phyloP scores from a whole-genome alignment of 30 jellyfish, hydroid and myxozoan species.

The Phacellophora camtschatica region DNA sequence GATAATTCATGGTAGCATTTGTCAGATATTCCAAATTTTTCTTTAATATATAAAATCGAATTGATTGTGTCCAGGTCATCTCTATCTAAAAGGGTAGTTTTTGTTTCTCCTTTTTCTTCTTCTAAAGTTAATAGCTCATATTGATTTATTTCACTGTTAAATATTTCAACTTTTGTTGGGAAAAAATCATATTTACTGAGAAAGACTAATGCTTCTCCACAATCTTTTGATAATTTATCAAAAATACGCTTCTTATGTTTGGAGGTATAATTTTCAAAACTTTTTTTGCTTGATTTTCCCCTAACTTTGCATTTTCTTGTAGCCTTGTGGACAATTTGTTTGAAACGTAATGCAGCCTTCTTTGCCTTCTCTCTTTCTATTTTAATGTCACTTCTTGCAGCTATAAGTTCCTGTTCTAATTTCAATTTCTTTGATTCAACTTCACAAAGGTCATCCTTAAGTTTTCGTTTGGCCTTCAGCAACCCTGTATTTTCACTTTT shows the following conservation, averaged over 20 bases:
- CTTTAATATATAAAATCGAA: background rate
- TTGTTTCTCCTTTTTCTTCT: background rate
- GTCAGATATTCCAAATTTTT: slow-evolving; percentile 2
- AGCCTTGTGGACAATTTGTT: slow-evolving; percentile 17
- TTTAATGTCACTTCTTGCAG: too few relatives aligned
- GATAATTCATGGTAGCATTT: background rate
- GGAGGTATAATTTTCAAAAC: background rate
- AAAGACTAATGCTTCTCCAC: background rate
- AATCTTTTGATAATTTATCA: background rate
- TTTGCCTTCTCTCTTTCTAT: too few relatives aligned
- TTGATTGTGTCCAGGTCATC: slow-evolving; percentile 1
- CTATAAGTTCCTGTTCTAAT: background rate
- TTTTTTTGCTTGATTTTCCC: background rate
- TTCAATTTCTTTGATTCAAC: background rate
- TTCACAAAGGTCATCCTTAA: background rate
- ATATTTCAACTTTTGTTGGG: slow-evolving; percentile 10
- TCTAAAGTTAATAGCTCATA: background rate
- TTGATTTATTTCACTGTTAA: background rate
- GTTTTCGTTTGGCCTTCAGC: background rate
- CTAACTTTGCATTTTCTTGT: background rate
- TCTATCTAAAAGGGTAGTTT: background rate
- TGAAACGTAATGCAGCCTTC: too few relatives aligned
- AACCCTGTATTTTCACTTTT: background rate
- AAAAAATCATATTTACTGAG: background rate
- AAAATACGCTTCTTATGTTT: background rate